Evolutionary conservation across 2,113 vertebrate genomes (phyloP).

Genomic region (Bubo blakistoni): DNA sequence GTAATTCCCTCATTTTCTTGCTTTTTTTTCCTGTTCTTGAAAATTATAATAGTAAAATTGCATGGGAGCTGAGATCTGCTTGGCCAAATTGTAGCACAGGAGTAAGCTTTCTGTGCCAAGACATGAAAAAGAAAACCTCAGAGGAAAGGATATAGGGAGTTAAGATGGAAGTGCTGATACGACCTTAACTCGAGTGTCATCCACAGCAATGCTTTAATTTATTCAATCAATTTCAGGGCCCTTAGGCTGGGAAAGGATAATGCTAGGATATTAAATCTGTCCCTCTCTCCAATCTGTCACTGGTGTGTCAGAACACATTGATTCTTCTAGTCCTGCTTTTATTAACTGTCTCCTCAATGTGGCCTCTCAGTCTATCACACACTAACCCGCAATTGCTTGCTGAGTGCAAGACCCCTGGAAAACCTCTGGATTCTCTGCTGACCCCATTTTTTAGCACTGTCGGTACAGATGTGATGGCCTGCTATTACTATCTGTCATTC

Average conservation of each 20-base stretch:
- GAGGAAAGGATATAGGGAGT: background rate
- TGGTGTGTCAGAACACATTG: slow-evolving; percentile 62
- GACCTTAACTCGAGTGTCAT: slow-evolving; percentile 49
- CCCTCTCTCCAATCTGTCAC: slow-evolving; percentile 70
- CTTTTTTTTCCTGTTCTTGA: background rate
- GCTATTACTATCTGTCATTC: background rate
- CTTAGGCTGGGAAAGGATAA: slow-evolving; percentile 68
- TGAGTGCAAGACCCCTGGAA: background rate
- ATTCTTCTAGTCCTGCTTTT: slow-evolving; percentile 61
- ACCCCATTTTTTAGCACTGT: background rate
- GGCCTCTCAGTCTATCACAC: slow-evolving; percentile 24
- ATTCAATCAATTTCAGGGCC: slow-evolving; percentile 72
- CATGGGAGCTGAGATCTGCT: background rate
- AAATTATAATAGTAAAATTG: background rate
- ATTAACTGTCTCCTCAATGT: slow-evolving; percentile 65
- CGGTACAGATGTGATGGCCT: background rate
- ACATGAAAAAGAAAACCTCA: background rate
- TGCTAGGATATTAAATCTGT: slow-evolving; percentile 77
- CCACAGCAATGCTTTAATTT: slow-evolving; percentile 62
- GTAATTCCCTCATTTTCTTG: background rate
- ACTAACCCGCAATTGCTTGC: slow-evolving; percentile 20
- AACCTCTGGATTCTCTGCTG: slow-evolving; percentile 6
- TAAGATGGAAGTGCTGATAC: slow-evolving; percentile 26
- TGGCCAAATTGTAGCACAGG: background rate
- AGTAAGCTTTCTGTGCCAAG: background rate